Base-by-base conservation (phyloP, 2,113 vertebrate species). In the Capreolus pygargus region DNA sequence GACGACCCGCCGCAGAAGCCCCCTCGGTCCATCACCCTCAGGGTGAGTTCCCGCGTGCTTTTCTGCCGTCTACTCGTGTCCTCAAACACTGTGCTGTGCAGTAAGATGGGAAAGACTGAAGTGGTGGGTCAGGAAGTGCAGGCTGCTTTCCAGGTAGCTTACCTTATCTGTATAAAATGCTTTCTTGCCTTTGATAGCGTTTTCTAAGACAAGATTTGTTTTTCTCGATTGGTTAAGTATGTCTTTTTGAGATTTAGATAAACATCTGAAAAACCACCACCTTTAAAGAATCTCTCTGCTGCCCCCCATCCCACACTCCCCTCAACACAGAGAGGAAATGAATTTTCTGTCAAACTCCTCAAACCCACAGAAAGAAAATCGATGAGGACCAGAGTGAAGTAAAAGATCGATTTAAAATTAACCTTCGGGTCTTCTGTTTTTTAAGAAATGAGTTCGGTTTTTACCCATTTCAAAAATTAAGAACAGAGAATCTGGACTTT, bases 1-100 rank as follows among this genome's bases (percentile, higher is more conserved):
- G 99, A 99, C 97, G 99, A 99, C 79, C 99, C 99, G 30, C 99
- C 99, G 27, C 99, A 99, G 97, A 99, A 99, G 97, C 99, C 99
- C 96, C 99, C 99, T 54, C 99, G 99, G 93, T 99, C 99, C 97
- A 99, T 99, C 99, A 99, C 99, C 98, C 99, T 99, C 98, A 99
- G 99, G 99, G 99, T 99, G 97, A 99, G 99, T 98, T 70, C 52
- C 25, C 0, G 33, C 67, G 43, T 7, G n/a, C 88, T 39, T 2
- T 30, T 28, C 23, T 1, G 1, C 8, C 55, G 67, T 96, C 76
- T 19, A 9, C 30, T 11, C 11, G 45, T 54, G 16, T 0, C 27
- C 93, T 78, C 14, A 0, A 15, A 27, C 16, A 52, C 19, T 17
- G 21, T 23, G 17, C 43, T 54, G 84, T 79, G n/a, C 33, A 17